Evolutionary conservation across 1,140 invertebrate genomes (phyloP).

Genomic region (Zaprionus lachaisei): DNA sequence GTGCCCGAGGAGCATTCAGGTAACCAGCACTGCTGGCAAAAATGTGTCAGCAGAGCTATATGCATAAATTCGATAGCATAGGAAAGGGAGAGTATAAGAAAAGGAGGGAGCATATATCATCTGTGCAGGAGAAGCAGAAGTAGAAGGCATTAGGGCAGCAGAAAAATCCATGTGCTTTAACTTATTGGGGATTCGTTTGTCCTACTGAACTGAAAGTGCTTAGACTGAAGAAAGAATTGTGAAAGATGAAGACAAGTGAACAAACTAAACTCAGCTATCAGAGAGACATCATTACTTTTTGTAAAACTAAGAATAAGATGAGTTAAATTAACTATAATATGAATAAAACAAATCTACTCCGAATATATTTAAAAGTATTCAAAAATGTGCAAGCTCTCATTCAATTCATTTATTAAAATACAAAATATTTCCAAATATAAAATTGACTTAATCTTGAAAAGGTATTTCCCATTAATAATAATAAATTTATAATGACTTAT

Average conservation of each 20-base stretch:
- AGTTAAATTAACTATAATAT: too few species aligned
- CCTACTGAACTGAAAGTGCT: not conserved
- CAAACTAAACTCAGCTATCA: not conserved
- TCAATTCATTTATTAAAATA: too few species aligned
- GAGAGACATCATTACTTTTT: not conserved
- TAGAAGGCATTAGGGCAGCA: not conserved
- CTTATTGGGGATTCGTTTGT: constrained; percentile 3
- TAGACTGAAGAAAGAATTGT: too few species aligned
- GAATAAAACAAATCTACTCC: too few species aligned
- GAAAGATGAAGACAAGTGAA: not conserved
- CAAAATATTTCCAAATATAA: too few species aligned
- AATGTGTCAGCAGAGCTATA: constrained; percentile 42
- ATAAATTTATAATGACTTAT: too few species aligned
- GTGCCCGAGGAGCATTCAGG: constrained; percentile 16
- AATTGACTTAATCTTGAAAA: too few species aligned
- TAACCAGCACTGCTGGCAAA: constrained; percentile 9
- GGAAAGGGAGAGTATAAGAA: not conserved
- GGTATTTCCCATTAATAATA: too few species aligned
- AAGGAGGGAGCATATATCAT: not conserved
- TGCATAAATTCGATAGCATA: constrained; percentile 9
- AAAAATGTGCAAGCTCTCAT: too few species aligned
- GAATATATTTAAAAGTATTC: too few species aligned
- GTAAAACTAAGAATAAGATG: too few species aligned
- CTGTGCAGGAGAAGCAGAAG: not conserved
- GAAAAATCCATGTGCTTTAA: not conserved